These are phyloP conservation scores for Pseudachorutes palmiensis DNA, from an alignment of 1,140 invertebrate genomes.

Conservation along the genomic window DNA sequence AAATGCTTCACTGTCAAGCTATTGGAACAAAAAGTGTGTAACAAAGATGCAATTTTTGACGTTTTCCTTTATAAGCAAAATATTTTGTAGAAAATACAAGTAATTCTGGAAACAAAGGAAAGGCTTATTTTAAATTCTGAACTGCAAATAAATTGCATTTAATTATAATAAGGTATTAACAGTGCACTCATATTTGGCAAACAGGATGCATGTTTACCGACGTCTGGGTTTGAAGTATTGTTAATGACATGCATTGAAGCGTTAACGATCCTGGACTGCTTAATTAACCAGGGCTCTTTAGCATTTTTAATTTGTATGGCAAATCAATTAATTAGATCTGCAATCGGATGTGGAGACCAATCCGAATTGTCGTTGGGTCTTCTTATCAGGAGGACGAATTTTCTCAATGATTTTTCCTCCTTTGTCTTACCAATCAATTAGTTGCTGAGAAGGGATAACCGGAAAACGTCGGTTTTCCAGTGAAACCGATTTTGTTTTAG, in stretches of 20 bases:
- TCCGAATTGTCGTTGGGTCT: not conserved
- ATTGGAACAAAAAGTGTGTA: too few relatives aligned
- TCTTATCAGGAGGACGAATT: not conserved
- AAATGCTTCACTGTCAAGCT: not conserved
- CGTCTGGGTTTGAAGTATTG: too few relatives aligned
- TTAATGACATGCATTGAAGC: too few relatives aligned
- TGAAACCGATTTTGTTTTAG: not conserved
- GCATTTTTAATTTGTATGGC: not conserved
- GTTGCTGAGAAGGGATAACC: not conserved
- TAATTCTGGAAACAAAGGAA: too few relatives aligned
- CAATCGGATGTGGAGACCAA: not conserved
- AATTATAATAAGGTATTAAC: too few relatives aligned
- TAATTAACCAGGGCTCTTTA: not conserved
- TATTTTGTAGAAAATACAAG: too few relatives aligned
- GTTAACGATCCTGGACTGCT: not conserved
- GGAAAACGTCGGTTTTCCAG: constrained; percentile 6
- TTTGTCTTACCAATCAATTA: not conserved
- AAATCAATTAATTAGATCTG: constrained; percentile 12
- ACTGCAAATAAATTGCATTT: too few relatives aligned
- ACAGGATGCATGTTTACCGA: too few relatives aligned
- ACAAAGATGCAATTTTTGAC: too few relatives aligned
- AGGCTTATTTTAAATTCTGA: too few relatives aligned
- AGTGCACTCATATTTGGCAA: too few relatives aligned
- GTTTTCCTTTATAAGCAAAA: too few relatives aligned
- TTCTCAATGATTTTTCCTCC: not conserved